Evolutionary conservation across 2,797 vertebrate genomes (phyloP).

Genomic region (Podarcis siculus): DNA sequence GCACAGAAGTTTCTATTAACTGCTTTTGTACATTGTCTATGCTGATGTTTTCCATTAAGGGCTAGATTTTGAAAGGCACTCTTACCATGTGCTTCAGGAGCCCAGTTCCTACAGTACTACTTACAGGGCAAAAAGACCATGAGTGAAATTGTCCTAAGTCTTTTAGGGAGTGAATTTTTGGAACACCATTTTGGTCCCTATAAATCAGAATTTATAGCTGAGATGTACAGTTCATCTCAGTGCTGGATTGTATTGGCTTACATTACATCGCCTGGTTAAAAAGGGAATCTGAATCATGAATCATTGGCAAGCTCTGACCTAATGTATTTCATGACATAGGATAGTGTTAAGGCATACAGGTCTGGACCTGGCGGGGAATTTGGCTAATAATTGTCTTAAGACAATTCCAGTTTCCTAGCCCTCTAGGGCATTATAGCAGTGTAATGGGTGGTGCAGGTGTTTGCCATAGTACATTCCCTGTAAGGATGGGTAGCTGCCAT

Average conservation of each 20-base stretch:
- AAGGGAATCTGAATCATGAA: neutral
- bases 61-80: neutral
- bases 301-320: neutral
- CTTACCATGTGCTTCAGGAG: accelerated
- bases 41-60: accelerated
- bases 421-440: neutral
- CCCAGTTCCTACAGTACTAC: accelerated
- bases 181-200: neutral
- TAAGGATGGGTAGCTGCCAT: neutral
- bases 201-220: neutral
- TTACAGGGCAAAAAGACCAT: accelerated
- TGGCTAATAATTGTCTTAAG: neutral
- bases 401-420: neutral
- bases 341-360: neutral
- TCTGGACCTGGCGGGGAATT: neutral
- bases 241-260: neutral
- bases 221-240: neutral
- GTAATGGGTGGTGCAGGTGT: neutral
- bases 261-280: neutral
- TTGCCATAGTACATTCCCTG: neutral
- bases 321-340: neutral
- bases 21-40: accelerated
- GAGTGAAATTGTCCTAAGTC: neutral
- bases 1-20: accelerated
- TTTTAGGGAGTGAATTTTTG: neutral